Evolutionary conservation across 2,113 vertebrate species (phyloP), one percentile per base, ranked within the genome.

Genomic region (Lepus americanus): DNA sequence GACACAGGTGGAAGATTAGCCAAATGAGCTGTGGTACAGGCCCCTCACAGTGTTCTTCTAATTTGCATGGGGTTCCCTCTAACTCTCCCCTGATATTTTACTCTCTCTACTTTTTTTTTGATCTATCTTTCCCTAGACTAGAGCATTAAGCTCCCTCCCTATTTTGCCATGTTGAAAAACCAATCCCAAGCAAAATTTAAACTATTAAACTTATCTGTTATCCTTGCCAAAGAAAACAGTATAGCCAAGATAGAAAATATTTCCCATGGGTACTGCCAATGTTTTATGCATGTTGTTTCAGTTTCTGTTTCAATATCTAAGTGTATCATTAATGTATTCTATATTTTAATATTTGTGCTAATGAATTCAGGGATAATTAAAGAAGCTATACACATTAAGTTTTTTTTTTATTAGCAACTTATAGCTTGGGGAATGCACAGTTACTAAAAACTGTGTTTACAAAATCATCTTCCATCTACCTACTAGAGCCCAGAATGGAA

Each of bases 331-430:
- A 95, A 70, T 86, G 2, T 77, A 69, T 89, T 88, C 87, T 93
- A 84, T 93, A 73, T 89, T 83, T 89, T 64, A 92, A 49, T 64
- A 66, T 89, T 86, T 92, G 80, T 82, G 53, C 51, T 92, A 96
- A 95, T 83, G 73, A 84, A 77, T 74, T 79, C 44, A 19, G 76
- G 93, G 91, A 67, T 79, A 93, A 82, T 33, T 92, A 89, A 89
- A 81, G 67, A 92, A 92, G 64, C 23, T 55, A 70, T 73, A 89
- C 36, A 36, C 36, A 36, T 36, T 3, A 36, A 3, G 36, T 36
- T 36, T 36, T 36, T 36, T 36, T 36, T 36, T 36, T 36, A 36
- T 36, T 3, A 36, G 2, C 36, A 36, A 36, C 36, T 95, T 92
- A 95, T 14, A 89, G 76, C 80, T 94, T 86, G 83, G 84, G 89